Evolutionary conservation across 2,797 vertebrate genomes (phyloP).

Genomic region (Phrynocephalus forsythii): DNA sequence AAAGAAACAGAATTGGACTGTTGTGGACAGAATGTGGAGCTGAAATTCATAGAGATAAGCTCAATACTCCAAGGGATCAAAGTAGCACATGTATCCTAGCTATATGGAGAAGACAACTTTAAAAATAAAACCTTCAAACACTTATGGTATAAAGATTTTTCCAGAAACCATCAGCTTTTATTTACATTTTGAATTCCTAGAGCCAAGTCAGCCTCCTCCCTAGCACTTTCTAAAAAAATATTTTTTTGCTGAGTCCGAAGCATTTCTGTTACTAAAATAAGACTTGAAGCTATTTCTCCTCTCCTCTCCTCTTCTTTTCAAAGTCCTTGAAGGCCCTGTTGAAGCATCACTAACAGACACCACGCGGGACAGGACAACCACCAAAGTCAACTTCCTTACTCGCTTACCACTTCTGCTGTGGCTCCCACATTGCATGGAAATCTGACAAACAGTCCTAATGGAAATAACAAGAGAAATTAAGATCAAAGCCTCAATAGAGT

Average conservation of each 20-base stretch:
- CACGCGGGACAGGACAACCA: slow-evolving; percentile 66
- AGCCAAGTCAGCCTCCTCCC: slow-evolving; percentile 46
- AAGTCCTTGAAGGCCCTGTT: slow-evolving; percentile 66
- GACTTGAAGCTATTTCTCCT: slow-evolving; percentile 56
- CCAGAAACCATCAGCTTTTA: slow-evolving; percentile 61
- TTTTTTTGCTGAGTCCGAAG: slow-evolving; percentile 55
- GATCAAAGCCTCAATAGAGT: slow-evolving; percentile 53
- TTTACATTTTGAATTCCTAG: slow-evolving; percentile 67
- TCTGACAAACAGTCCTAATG: slow-evolving; percentile 57
- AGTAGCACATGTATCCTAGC: slow-evolving; percentile 29
- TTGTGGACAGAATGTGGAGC: neutral
- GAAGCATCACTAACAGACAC: slow-evolving; percentile 55
- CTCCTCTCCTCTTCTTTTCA: slow-evolving; percentile 33
- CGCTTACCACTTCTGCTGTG: slow-evolving; percentile 57
- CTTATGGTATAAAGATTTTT: slow-evolving; percentile 50
- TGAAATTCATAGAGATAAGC: too few relatives aligned
- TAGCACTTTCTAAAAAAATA: slow-evolving; percentile 65
- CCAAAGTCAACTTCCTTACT: slow-evolving; percentile 60
- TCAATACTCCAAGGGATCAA: neutral
- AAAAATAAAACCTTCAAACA: slow-evolving; percentile 49
- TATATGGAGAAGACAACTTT: slow-evolving; percentile 48
- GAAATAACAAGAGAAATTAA: slow-evolving; percentile 65
- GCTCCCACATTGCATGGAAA: slow-evolving; percentile 57
- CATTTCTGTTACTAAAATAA: slow-evolving; percentile 52
- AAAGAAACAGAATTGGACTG: too few relatives aligned